Evolutionary conservation across 2,888 invertebrate genomes (phyloP), one percentile per base, ranked within the genome.

Genomic region (Mallateleia sp.): DNA sequence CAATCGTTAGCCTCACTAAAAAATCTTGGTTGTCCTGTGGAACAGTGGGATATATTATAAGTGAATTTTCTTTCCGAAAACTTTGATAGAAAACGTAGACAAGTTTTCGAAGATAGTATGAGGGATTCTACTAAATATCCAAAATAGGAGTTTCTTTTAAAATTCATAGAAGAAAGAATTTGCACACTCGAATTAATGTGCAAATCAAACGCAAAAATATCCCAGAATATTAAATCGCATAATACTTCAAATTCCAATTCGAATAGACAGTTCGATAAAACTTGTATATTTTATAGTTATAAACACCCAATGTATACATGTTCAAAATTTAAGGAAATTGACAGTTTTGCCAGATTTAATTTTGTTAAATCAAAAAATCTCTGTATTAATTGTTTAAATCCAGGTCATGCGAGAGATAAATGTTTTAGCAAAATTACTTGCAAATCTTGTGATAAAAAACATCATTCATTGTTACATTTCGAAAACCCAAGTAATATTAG

Each of bases 31-130:
- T 71, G 34, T 7, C 56, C 71, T 15, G 45, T 56, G 3, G 42
- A 71, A 7, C 42, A 56, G 0, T 71, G 56, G 56, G 71, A 71
- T 22, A 38, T 42, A 42, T 25, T 71, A 2, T 11, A 56, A 11
- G 22, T 71, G 14, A 56, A 18, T 38, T 2, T 42, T 2, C 42
- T 71, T 18, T 7, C 28, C 2, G 1, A 71, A 56, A 71, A 71
- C 2, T 71, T 71, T 14, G 71, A 71, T 28, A 2, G 8, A 1
- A 42, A 56, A 20, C 18, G 42, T 15, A 2, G 11, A 2, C 14
- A 56, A 1, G 71, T 56, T 0, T 71, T 42, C 56, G 56, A 71
- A 58, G 18, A 9, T 4, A 38, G 38, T 3, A 3, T 56, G 20
- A 56, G 56, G 0, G 15, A 56, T 18, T 7, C 34, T 1, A n/a